phyloP scores from a whole-genome alignment of 1,140 invertebrate genomes.

The Sycophila sp. region DNA sequence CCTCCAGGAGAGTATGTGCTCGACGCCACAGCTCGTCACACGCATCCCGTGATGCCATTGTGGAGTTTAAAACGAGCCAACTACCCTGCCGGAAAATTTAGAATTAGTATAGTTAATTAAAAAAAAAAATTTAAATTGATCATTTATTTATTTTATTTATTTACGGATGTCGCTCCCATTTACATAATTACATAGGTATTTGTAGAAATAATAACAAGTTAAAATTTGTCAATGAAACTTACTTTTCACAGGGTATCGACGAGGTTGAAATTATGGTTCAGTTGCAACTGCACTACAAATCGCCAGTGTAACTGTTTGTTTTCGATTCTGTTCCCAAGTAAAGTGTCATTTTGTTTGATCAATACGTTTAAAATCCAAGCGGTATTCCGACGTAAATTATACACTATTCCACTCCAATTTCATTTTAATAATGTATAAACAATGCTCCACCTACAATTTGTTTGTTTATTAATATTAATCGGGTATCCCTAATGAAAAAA shows the following conservation, averaged over 20 bases:
- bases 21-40: slow-evolving; percentile 76
- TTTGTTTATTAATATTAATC: too few relatives aligned
- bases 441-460: too few relatives aligned
- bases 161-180: too few relatives aligned
- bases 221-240: not conserved
- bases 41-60: slow-evolving; percentile 66
- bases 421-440: too few relatives aligned
- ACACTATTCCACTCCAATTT: too few relatives aligned
- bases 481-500: too few relatives aligned
- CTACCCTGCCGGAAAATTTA: too few relatives aligned
- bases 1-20: slow-evolving; percentile 72
- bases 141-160: not conserved
- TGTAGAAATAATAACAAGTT: too few relatives aligned
- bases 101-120: too few relatives aligned
- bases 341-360: not conserved
- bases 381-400: too few relatives aligned
- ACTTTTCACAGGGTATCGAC: not conserved
- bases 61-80: too few relatives aligned
- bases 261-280: not conserved
- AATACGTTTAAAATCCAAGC: not conserved
- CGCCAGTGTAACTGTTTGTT: not conserved
- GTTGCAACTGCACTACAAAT: not conserved
- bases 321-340: not conserved
- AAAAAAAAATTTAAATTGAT: not conserved
- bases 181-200: too few relatives aligned